Conservation (phyloP, 2,888 invertebrate genomes). For the Synergus laeviventris region DNA sequence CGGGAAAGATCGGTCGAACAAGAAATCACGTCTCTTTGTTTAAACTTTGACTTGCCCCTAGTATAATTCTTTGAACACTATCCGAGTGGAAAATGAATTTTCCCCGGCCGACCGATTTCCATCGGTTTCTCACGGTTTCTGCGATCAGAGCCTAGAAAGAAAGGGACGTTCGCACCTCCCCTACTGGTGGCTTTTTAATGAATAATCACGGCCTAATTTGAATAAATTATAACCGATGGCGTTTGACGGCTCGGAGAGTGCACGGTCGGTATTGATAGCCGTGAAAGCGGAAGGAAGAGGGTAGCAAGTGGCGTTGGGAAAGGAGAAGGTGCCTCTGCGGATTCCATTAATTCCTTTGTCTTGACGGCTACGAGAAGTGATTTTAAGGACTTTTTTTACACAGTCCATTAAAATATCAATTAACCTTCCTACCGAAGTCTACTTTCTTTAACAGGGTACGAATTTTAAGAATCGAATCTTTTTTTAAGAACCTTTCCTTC, state of each 20-base stretch:
- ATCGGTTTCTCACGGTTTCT: constrained; percentile 46
- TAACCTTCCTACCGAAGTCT: constrained; percentile 55
- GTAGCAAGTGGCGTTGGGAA: constrained; percentile 53
- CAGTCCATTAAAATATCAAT: constrained; percentile 75
- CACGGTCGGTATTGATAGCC: constrained; percentile 69
- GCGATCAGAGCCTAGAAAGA: constrained; percentile 49
- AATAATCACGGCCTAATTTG: constrained; percentile 67
- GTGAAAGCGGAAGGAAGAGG: constrained; percentile 66
- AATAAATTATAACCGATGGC: constrained; percentile 76
- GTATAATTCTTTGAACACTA: constrained; percentile 26
- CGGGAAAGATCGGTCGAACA: not conserved
- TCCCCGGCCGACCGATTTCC: constrained; percentile 49
- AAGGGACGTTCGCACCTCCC: constrained; percentile 42
- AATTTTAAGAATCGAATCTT: constrained; percentile 32
- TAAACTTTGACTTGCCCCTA: constrained; percentile 22
- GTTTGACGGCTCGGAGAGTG: constrained; percentile 72
- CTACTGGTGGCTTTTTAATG: constrained; percentile 41
- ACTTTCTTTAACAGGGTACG: not conserved
- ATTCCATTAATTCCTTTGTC: constrained; percentile 76
- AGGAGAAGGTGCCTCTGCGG: constrained; percentile 64
- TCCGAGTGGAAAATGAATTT: constrained; percentile 49
- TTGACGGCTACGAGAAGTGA: constrained; percentile 65
- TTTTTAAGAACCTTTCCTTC: constrained; percentile 1
- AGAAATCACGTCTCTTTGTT: constrained; percentile 30
- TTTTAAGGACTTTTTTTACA: constrained; percentile 67